Percentiles rank a stretch among this genome's conserved stretches.
phyloP scores from a whole-genome alignment of 2,888 invertebrate genomes.

The Drosophila vallismaia region DNA sequence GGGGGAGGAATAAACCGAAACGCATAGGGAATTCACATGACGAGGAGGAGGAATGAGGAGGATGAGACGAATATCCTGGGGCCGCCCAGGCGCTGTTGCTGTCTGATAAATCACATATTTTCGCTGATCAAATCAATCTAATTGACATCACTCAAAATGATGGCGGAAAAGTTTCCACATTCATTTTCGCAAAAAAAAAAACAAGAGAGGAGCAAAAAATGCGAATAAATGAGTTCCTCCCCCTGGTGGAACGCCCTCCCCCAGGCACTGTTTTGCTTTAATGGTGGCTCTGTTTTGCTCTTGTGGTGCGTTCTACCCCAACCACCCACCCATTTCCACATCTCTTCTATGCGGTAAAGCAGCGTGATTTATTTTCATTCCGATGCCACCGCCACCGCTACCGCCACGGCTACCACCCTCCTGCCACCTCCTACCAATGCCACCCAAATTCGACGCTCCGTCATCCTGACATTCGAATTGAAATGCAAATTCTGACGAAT shows the following conservation, averaged over 20 bases:
- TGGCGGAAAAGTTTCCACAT: constrained; percentile 80
- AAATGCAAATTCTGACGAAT: constrained; percentile 82
- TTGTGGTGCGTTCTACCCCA: constrained; percentile 30
- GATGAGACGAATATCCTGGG: constrained; percentile 48
- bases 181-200: constrained; percentile 55
- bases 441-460: constrained; percentile 73
- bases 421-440: constrained; percentile 31
- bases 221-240: constrained; percentile 76
- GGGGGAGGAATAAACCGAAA: constrained; percentile 3
- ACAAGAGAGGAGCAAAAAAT: constrained; percentile 50
- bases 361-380: constrained; percentile 80
- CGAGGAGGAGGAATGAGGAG: background rate
- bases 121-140: constrained; percentile 84
- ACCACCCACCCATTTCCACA: background rate
- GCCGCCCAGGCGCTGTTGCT: constrained; percentile 69
- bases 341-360: constrained; percentile 57
- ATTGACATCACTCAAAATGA: constrained; percentile 84
- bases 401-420: constrained; percentile 12
- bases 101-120: constrained; percentile 83
- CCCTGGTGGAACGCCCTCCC: constrained; percentile 28
- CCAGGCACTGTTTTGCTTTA: constrained; percentile 62
- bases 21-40: background rate
- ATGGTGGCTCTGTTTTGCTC: constrained; percentile 72
- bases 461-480: constrained; percentile 79
- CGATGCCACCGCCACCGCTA: constrained; percentile 58